Base-by-base conservation (phyloP, 2,113 vertebrate species). In the Pteropus alecto region DNA sequence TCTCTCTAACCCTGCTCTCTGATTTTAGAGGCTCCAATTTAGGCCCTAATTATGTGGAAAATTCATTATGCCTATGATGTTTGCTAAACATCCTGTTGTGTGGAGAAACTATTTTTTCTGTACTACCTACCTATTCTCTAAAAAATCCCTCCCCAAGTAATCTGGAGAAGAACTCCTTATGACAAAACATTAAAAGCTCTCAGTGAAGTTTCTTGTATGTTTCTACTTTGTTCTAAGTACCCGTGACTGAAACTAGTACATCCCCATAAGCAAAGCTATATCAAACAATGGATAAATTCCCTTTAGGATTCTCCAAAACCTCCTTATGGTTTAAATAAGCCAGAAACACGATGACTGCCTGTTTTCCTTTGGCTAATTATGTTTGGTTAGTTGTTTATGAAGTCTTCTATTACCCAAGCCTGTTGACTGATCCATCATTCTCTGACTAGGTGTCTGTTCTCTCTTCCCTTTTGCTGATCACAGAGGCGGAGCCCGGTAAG, bases 401-500 rank as follows among this genome's bases (percentile, higher is more conserved):
- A 93, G 82, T 61, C 63, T 93, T 88, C 65, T 95, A 5, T 95
- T 90, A 93, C 94, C 96, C 95, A 82, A 83, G 95, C 98, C 96
- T 98, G 95, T 98, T 99, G 98, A 99, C 99, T 99, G 99, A 99
- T 98, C 98, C 99, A 98, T 99, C 97, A 94, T 99, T 99, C 98
- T 99, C 99, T 99, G 99, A 99, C 99, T 99, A 99, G 99, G 99
- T 99, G 94, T 99, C 99, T 99, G 98, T 99, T 99, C 99, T 99
- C 99, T 99, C 99, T 99, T 99, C 99, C 99, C 98, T 99, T 99
- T 99, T 99, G 99, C 99, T 99, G 99, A 99, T 99, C 99, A 98
- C 99, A 99, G 99, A 99, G 99, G 99, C 99, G 99, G 98, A 99
- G 99, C 97, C 99, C 99, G 99, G 99, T 99, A 99, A 99, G 99